phyloP scores from a whole-genome alignment of 1,140 invertebrate species.

The Bombus consobrinus region DNA sequence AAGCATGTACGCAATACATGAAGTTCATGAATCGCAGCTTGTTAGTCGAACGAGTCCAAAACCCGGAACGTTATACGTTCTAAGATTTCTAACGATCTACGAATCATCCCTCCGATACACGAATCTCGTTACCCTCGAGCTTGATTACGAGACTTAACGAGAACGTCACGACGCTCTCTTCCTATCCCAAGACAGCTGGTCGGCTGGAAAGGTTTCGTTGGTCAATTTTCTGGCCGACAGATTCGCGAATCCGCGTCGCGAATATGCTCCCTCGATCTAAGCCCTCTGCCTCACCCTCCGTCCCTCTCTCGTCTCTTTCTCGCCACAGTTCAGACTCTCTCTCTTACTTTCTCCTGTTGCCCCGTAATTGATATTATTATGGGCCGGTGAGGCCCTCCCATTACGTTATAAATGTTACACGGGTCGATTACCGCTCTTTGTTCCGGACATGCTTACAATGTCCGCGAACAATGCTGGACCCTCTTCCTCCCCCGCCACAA shows the following conservation, averaged over 20 bases:
- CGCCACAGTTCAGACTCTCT: constrained; percentile 10
- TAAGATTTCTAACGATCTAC: background rate
- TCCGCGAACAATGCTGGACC: constrained; percentile 69
- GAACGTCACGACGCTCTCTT: constrained; percentile 59
- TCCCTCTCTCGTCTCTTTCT: constrained; percentile 17
- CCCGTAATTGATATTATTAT: constrained; percentile 78
- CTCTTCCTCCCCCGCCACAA: constrained; percentile 58
- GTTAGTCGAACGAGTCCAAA: background rate
- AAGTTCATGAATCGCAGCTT: too few species aligned
- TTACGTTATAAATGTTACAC: constrained; percentile 78
- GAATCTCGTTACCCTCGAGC: constrained; percentile 44
- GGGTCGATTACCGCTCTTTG: constrained; percentile 74
- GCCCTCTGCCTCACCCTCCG: constrained; percentile 38
- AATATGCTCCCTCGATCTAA: constrained; percentile 60
- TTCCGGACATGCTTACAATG: constrained; percentile 71
- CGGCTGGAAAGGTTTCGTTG: constrained; percentile 53
- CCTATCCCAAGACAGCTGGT: constrained; percentile 70
- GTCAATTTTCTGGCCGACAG: constrained; percentile 76
- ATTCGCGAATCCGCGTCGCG: constrained; percentile 72
- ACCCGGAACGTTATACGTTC: background rate
- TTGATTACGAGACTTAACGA: constrained; percentile 63
- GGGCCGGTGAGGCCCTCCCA: constrained; percentile 71
- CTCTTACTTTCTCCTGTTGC: constrained; percentile 46
- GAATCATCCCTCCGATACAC: constrained; percentile 14
- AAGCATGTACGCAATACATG: too few species aligned